Base-by-base conservation (phyloP, 1,140 invertebrate genomes). In the Eurosta solidaginis region DNA sequence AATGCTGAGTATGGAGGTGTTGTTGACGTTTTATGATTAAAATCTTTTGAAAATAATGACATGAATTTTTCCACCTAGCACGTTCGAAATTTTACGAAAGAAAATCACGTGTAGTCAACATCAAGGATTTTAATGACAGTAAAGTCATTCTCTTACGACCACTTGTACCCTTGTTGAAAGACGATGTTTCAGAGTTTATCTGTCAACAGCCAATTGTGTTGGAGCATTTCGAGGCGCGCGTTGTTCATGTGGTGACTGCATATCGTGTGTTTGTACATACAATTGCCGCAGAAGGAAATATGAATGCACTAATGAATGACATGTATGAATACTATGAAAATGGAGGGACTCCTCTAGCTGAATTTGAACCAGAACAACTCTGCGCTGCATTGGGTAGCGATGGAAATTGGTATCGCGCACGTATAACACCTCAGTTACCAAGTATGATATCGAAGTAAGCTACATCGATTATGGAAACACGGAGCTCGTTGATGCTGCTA, bases 391-490 rank as follows among this genome's bases (percentile, higher is more conserved):
- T 90, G 49, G 91, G 91, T 12, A 4, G 76, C 0, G 92, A 94
- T 82, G 89, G 86, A 3, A 92, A 92, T 81, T 94, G 91, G 92
- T 96, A 92, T 82, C 89, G 92, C 75, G 92, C 90, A 17, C 89
- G 90, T 79, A 90, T 94, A 17, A 42, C 89, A 6, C 86, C 84
- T 27, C 81, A 89, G 3, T 88, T 14, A 33, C 76, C 0, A 73
- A 76, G 22, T 52, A 76, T 10, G 88, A 90, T 2, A 20, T 68
- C 27, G 90, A 89, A 77, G 92, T 96, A 0, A 88, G 91, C 10
- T 96, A 93, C 85, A 86, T 94, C 4, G 94, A 96, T 85, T 95
- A 94, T 87, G 94, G 94, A 10, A 95, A 95, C 85, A 89, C 90
- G 33, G 93, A 95, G 86, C 88, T 83, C 29, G 85, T 94, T 0